Evolutionary conservation across 2,888 invertebrate species (phyloP).

Genomic region (Eretmocerus hayati): DNA sequence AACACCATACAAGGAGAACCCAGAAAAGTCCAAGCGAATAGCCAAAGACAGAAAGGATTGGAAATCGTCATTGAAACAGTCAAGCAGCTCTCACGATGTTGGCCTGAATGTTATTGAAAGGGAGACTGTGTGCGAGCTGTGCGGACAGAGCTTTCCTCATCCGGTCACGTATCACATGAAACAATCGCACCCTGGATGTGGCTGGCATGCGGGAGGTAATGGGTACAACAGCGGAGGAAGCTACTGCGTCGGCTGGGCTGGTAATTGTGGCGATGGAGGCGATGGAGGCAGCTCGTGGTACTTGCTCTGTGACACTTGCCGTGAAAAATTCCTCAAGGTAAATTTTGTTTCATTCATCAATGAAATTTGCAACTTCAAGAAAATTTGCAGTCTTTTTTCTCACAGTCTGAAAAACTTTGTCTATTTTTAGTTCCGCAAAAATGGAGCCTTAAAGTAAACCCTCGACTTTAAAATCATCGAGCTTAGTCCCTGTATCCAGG

Average conservation of each 20-base stretch:
- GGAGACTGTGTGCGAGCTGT: slow-evolving; percentile 72
- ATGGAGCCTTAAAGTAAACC: no score
- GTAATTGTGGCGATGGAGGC: slow-evolving; percentile 81
- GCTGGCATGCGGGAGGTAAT: slow-evolving; percentile 73
- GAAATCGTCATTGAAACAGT: slow-evolving; percentile 33
- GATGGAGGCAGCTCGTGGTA: slow-evolving; percentile 81
- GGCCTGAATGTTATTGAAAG: slow-evolving; percentile 31
- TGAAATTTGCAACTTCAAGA: neutral
- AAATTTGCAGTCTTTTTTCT: neutral
- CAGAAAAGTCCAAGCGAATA: slow-evolving; percentile 27
- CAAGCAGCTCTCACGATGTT: slow-evolving; percentile 8
- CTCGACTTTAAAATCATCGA: no score
- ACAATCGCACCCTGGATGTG: slow-evolving; percentile 84
- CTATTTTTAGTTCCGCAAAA: neutral
- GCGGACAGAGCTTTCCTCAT: slow-evolving; percentile 67
- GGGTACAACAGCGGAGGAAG: slow-evolving; percentile 89
- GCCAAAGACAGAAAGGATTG: slow-evolving; percentile 56
- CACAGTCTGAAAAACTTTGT: neutral
- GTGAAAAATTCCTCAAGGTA: slow-evolving; percentile 61
- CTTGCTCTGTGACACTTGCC: slow-evolving; percentile 84
- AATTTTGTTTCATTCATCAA: neutral
- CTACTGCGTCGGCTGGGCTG: slow-evolving; percentile 83
- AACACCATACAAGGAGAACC: slow-evolving; percentile 39
- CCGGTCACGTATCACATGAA: slow-evolving; percentile 92
- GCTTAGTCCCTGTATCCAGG: no score